phyloP scores from a whole-genome alignment of 2,113 vertebrate species.

The Salminus brasiliensis region DNA sequence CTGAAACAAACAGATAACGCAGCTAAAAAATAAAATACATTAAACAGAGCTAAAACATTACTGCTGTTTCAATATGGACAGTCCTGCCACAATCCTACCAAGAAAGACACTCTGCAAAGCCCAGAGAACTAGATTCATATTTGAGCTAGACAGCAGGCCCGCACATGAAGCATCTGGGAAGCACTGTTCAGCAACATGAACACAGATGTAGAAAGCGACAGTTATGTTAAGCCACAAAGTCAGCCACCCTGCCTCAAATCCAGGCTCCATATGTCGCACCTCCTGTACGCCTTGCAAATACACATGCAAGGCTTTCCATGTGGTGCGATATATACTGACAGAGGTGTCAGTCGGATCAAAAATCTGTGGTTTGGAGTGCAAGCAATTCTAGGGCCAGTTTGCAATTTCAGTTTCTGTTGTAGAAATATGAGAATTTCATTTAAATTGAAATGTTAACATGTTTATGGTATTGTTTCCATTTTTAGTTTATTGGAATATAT shows the following conservation, averaged over 20 bases:
- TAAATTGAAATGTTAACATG: no score
- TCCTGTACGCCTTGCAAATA: not conserved
- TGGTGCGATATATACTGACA: not conserved
- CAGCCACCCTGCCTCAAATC: slow-evolving; percentile 27
- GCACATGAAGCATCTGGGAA: slow-evolving; percentile 12
- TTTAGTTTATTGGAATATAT: no score
- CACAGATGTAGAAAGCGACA: slow-evolving; percentile 33
- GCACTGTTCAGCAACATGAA: not conserved
- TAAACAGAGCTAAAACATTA: no score
- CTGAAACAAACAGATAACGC: no score
- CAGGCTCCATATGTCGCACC: slow-evolving; percentile 25
- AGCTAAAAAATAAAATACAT: no score
- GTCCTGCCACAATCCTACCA: not conserved
- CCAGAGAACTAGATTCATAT: not conserved
- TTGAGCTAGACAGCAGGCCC: not conserved
- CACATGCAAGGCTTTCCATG: not conserved
- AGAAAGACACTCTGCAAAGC: not conserved
- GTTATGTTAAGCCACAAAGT: slow-evolving; percentile 19
- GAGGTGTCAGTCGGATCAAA: not conserved
- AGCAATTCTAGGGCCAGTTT: not conserved
- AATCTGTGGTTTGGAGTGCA: not conserved
- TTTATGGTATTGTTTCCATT: no score
- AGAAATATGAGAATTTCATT: not conserved
- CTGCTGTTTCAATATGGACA: not conserved
- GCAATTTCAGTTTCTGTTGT: not conserved